Evolutionary conservation across 2,113 vertebrate genomes (phyloP), one percentile per base, ranked within the genome.

Genomic region (Neoarius graeffei): DNA sequence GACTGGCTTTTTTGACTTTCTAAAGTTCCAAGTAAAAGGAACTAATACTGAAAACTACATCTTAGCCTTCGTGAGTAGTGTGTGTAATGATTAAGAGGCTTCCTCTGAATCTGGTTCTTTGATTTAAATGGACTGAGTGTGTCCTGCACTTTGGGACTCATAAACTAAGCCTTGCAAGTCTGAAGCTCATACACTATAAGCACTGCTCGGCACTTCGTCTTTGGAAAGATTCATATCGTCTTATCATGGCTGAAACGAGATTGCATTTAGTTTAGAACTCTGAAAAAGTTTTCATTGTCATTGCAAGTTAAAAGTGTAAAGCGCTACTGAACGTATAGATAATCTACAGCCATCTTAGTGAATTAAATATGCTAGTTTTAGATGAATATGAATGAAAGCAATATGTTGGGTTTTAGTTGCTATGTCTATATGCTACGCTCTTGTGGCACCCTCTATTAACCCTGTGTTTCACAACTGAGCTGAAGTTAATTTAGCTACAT

Each of bases 401-500:
- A 2, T 59, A 35, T 81, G 76, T 86, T 93, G 91, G 94, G 93
- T 94, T 92, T 91, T 90, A 94, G 90, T 92, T 91, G 74, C 88
- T 93, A 91, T 93, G 91, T 93, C 92, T 87, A 90, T 88, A 91
- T 74, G 88, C 88, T 92, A 77, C 83, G 87, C 59, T 42, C 64
- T 84, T 80, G 88, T 88, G 90, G 89, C 86, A 77, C 66, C 90
- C 88, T 83, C 93, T 94, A 92, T 96, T 96, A 96, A 95, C 95
- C 94, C 92, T 94, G 93, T 94, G 94, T 95, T 94, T 95, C 94
- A 95, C 93, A 95, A 94, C 92, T 95, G 93, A 95, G 94, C 94
- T 94, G 91, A 92, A 83, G 91, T 93, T 95, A 95, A 95, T 95
- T 95, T 93, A 93, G 90, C 91, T 81, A 90, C 92, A 93, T 92